A percentile compares a stretch with the other conserved stretches of the same genome.
Evolutionary conservation across 2,797 vertebrate species (phyloP).

Genomic region (Tapirus indicus): DNA sequence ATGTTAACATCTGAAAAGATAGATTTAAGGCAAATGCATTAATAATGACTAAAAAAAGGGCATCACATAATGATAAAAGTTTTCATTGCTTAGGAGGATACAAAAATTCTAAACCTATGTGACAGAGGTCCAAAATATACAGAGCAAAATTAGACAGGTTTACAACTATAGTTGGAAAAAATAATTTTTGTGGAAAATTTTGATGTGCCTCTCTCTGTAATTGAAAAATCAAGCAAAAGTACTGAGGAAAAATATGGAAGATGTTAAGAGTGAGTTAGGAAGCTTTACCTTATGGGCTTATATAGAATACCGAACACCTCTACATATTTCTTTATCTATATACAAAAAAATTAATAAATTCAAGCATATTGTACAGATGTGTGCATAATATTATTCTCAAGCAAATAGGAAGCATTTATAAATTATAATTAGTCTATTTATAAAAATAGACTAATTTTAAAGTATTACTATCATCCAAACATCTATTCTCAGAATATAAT

Average conservation of each 20-base stretch:
- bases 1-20: not conserved
- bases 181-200: not conserved
- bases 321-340: not conserved
- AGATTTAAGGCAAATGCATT: not conserved
- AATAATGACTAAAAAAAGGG: not conserved
- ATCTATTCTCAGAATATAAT: not conserved
- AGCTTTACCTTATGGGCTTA: not conserved
- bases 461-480: not conserved
- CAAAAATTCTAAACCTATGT: not conserved
- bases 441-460: not conserved
- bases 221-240: not conserved
- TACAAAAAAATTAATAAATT: not conserved
- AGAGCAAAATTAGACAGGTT: not conserved
- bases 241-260: not conserved
- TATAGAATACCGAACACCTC: not conserved
- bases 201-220: not conserved
- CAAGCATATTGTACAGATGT: not conserved
- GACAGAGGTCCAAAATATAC: not conserved
- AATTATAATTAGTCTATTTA: no score
- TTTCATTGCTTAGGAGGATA: not conserved
- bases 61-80: not conserved
- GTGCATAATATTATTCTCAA: not conserved
- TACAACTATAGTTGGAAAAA: not conserved
- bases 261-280: not conserved
- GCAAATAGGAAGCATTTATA: not conserved